phyloP scores from a whole-genome alignment of 1,140 invertebrate genomes.

The Myzus persicae region DNA sequence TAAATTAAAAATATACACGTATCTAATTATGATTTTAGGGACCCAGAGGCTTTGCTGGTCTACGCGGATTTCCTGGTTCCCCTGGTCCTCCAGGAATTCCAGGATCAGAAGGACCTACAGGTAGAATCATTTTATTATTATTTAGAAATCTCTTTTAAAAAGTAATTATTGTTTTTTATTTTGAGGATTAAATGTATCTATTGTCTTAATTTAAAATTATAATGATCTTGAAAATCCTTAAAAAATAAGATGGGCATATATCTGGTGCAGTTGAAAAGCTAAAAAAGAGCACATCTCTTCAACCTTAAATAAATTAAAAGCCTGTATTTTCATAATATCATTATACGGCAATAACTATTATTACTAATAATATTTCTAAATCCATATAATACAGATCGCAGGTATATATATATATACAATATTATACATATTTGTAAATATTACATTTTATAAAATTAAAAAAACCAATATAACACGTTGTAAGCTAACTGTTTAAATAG shows the following conservation, averaged over 20 bases:
- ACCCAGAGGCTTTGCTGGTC: conserved; percentile 81
- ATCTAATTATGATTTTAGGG: conserved; percentile 68
- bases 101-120: conserved; percentile 76
- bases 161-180: neutral
- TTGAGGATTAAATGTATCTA: neutral
- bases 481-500: too few species aligned
- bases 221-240: neutral
- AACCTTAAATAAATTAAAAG: neutral
- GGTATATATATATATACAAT: too few species aligned
- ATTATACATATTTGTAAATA: neutral
- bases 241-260: neutral
- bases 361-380: too few species aligned
- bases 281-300: neutral
- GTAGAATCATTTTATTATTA: conserved; percentile 62
- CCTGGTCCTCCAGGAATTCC: conserved; percentile 79
- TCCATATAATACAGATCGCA: too few species aligned
- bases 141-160: neutral
- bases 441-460: neutral
- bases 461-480: too few species aligned
- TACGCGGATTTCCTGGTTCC: conserved; percentile 79
- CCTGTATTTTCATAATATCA: neutral
- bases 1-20: neutral
- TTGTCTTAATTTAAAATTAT: neutral
- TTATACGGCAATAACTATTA: neutral
- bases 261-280: neutral